phyloP scores from a whole-genome alignment of 1,140 invertebrate genomes.

The Penaeus chinensis region DNA sequence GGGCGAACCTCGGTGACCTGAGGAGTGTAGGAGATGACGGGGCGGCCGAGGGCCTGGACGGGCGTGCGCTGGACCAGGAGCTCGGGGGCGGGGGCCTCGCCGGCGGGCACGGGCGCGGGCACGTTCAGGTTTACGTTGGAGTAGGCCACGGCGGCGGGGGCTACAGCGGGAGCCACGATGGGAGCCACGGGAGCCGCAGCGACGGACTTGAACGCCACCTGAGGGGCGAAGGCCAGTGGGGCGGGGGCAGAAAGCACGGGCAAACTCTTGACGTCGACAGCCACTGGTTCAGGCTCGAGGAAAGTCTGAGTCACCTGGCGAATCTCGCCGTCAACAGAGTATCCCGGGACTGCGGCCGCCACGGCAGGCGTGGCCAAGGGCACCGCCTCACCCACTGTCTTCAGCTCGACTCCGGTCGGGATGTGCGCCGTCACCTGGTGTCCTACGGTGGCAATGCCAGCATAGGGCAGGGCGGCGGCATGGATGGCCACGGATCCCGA shows the following conservation, averaged over 20 bases:
- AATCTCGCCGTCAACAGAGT: constrained; percentile 42
- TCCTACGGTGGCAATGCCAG: too few relatives aligned
- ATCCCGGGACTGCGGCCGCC: constrained; percentile 32
- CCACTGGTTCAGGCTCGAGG: neutral
- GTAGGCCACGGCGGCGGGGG: constrained; percentile 27
- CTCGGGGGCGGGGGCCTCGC: constrained; percentile 34
- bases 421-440: neutral
- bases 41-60: constrained; percentile 37
- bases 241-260: constrained; percentile 25
- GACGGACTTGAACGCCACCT: neutral
- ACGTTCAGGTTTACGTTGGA: constrained; percentile 48
- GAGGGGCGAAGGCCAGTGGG: constrained; percentile 1
- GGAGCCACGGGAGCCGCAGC: constrained; percentile 16
- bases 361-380: too few relatives aligned
- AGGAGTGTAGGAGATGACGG: constrained; percentile 39
- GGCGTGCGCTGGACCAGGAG: constrained; percentile 34
- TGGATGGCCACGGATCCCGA: constrained; percentile 28
- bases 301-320: constrained; percentile 31
- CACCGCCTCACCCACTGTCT: too few relatives aligned
- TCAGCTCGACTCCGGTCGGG: neutral
- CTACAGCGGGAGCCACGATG: neutral
- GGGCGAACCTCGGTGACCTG: constrained; percentile 60
- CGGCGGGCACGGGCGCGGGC: constrained; percentile 32
- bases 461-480: neutral
- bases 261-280: constrained; percentile 13